Percentiles rank a stretch among this genome's conserved stretches.
Evolutionary conservation across 2,888 invertebrate genomes (phyloP).

Genomic region (Sipha maydis): DNA sequence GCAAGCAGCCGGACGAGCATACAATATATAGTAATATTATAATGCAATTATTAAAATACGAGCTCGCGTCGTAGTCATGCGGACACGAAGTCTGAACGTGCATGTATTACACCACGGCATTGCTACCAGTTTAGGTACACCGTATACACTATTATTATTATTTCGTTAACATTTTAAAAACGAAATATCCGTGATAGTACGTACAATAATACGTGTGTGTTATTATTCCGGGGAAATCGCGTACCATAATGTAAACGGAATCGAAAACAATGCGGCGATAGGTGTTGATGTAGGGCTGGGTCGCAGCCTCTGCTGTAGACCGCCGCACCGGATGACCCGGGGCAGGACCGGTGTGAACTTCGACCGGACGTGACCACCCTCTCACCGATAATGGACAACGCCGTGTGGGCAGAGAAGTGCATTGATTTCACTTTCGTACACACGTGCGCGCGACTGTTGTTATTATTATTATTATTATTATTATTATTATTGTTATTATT

Average conservation of each 20-base stretch:
- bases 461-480: not conserved
- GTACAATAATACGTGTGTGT: too few species aligned
- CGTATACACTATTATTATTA: too few species aligned
- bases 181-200: too few species aligned
- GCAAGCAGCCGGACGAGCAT: too few species aligned
- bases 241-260: not conserved
- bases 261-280: slow-evolving; percentile 1
- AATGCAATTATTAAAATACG: too few species aligned
- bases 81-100: too few species aligned
- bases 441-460: not conserved
- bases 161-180: too few species aligned
- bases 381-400: not conserved
- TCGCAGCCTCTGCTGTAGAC: not conserved
- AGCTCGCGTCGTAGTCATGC: too few species aligned
- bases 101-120: too few species aligned
- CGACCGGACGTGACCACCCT: slow-evolving; percentile 23
- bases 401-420: not conserved
- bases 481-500: not conserved
- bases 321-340: slow-evolving; percentile 2
- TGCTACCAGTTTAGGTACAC: too few species aligned
- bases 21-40: too few species aligned
- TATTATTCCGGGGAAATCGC: not conserved
- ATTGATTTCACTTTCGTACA: slow-evolving; percentile 19
- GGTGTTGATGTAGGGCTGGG: not conserved
- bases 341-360: not conserved